Base-by-base conservation (phyloP, 2,113 vertebrate genomes). In the Chunga burmeisteri region DNA sequence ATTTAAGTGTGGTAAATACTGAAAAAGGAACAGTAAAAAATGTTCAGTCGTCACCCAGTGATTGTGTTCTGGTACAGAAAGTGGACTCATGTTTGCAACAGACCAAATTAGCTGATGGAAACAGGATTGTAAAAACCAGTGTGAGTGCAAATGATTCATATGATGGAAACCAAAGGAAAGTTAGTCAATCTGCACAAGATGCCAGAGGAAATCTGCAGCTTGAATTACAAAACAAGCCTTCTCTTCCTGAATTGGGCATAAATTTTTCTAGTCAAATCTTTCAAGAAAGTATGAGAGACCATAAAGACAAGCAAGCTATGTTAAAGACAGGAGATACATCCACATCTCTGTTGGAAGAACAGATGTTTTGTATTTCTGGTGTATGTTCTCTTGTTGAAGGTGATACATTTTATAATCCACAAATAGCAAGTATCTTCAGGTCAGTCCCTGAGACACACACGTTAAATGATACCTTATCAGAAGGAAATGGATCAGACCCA, bases 351-450 rank as follows among this genome's bases (percentile, higher is more conserved):
- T 20, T 72, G 70, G 75, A 94, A 70, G 91, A 86, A 30, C 80
- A 92, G 34, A 77, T 84, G 23, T 95, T 98, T 53, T 96, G 95
- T 80, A 98, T 98, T 88, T 98, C 96, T 68, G 97, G 75, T 49
- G 97, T 98, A 23, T 98, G 98, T 96, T 98, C 98, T 86, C 98
- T 98, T 58, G 98, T 98, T 58, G 96, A 98, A 97, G 98, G 98
- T 42, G 95, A 98, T 93, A 80, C 13, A 6, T 98, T 81, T 70
- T 98, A 98, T 42, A 97, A 98, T 96, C 98, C 98, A 26, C 97
- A 98, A 65, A 98, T 98, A 95, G 98, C 98, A 79, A 90, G 94
- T 84, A 98, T 98, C 16, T 98, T 98, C 82, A 94, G 36, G 36
- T 88, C 93, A 47, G 66, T 65, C 9, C 73, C 86, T 86, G 55